These are phyloP conservation scores for Odontesthes bonariensis DNA, from an alignment of 2,113 vertebrate genomes.

Conservation along the genomic window DNA sequence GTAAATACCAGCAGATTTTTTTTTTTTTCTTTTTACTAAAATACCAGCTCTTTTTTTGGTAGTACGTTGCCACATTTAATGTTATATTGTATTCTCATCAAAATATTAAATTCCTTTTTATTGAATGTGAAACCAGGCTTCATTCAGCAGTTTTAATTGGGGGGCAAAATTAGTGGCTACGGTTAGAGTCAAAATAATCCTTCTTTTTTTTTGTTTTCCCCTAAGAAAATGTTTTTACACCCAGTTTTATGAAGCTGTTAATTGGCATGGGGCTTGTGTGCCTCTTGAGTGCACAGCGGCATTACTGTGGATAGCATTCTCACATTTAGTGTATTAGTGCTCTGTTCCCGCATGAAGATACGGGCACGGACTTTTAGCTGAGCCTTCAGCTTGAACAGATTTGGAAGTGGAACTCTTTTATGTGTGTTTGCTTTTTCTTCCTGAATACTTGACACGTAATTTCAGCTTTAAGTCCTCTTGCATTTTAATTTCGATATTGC, in stretches of 20 bases:
- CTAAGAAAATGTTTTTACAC: slow-evolving; percentile 35
- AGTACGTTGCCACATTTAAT: background rate
- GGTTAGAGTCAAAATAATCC: slow-evolving; percentile 56
- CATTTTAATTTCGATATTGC: slow-evolving; percentile 51
- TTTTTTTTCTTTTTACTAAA: background rate
- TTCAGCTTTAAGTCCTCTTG: slow-evolving; percentile 44
- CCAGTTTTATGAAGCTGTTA: slow-evolving; percentile 54
- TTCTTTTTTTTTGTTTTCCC: background rate
- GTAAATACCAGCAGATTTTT: slow-evolving; percentile 12
- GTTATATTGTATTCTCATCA: background rate
- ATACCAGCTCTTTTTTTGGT: slow-evolving; percentile 14
- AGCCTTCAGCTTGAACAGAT: slow-evolving; percentile 49
- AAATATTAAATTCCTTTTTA: slow-evolving; percentile 45
- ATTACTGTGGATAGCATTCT: slow-evolving; percentile 73
- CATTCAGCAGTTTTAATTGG: slow-evolving; percentile 59
- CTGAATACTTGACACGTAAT: slow-evolving; percentile 61
- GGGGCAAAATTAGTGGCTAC: slow-evolving; percentile 37
- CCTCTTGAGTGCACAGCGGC: slow-evolving; percentile 60
- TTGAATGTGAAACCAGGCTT: slow-evolving; percentile 57
- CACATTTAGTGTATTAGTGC: slow-evolving; percentile 68
- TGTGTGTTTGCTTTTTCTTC: slow-evolving; percentile 50
- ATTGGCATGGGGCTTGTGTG: slow-evolving; percentile 47
- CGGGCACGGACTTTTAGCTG: slow-evolving; percentile 49
- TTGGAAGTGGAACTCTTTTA: slow-evolving; percentile 49
- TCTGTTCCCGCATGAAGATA: slow-evolving; percentile 45